Evolutionary conservation across 2,797 vertebrate species (phyloP), one percentile per base, ranked within the genome.

Genomic region (Spondyliosoma cantharus): DNA sequence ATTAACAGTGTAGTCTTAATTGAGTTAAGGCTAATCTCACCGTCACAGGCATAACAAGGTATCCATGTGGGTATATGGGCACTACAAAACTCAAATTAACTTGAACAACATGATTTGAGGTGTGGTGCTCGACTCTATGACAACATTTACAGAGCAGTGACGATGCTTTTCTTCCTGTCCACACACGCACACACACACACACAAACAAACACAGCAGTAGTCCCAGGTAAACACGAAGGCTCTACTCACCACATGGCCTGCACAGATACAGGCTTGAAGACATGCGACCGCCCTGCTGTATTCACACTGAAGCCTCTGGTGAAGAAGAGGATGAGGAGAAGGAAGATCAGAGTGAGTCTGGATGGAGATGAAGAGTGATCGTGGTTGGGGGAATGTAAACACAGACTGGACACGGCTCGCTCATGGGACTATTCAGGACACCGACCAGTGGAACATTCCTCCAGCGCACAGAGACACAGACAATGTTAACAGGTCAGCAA

Each of bases 191-290:
- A n/a, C n/a, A n/a, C 37, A 48, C 22, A 62, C 45, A 74, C 20
- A 78, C n/a, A 65, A 22, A 32, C 27, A 78, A 13, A 71, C 29
- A 59, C 13, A 54, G 58, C 46, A 29, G 12, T 27, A 50, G 57
- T 24, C 32, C 20, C 76, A 74, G 52, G 52, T 52, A 58, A 70
- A 75, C 52, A 71, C 12, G 25, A 78, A 57, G 54, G 56, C 53
- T 29, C 68, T 56, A 93, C 98, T 79, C 90, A 99, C 98, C 98
- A 99, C 98, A 99, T 99, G 91, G 98, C 98, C 93, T 99, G 98
- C 67, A 99, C 98, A 0, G 98, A 99, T 16, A 99, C 98, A 0
- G 98, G 98, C 87, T 99, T 99, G 94, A 99, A 99, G 93, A 99
- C 95, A 90, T 97, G 97, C 75, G 97, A 97, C 74, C 95, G 96